Evolutionary conservation across 2,888 invertebrate genomes (phyloP).

Genomic region (Abscondita cerata): DNA sequence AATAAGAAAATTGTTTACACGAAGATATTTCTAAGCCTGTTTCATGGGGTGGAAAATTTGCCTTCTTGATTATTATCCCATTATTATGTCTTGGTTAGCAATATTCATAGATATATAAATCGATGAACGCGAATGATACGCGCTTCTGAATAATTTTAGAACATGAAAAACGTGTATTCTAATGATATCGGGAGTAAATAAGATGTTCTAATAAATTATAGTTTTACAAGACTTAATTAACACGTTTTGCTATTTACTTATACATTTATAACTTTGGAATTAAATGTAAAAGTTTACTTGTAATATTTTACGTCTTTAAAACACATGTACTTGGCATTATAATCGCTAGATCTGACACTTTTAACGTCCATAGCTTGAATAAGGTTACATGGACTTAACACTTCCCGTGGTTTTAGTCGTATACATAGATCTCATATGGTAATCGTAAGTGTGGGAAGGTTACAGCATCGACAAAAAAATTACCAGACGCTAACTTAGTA

Average conservation of each 20-base stretch:
- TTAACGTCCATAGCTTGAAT: conserved; percentile 42
- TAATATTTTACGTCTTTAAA: conserved; percentile 51
- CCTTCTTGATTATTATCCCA: too few species aligned
- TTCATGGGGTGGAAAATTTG: too few species aligned
- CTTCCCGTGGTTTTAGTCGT: conserved; percentile 43
- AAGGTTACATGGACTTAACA: conserved; percentile 44
- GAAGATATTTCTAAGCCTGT: too few species aligned
- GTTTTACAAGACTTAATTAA: conserved; percentile 51
- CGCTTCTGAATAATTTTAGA: conserved; percentile 17
- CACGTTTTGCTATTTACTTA: conserved; percentile 47
- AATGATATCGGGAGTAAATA: conserved; percentile 18
- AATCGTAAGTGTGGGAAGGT: conserved; percentile 48
- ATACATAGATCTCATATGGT: conserved; percentile 47
- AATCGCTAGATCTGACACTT: conserved; percentile 49
- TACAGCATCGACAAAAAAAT: conserved; percentile 43
- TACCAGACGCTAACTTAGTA: conserved; percentile 29
- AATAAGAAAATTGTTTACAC: too few species aligned
- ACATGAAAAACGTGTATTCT: not conserved
- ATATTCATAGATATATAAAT: not conserved
- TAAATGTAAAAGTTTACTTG: conserved; percentile 47
- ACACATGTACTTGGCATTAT: conserved; percentile 52
- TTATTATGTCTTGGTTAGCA: too few species aligned
- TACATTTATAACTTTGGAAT: conserved; percentile 49
- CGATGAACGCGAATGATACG: not conserved
- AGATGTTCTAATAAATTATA: conserved; percentile 35